Percentiles rank a stretch among this genome's conserved stretches.
These are phyloP conservation scores for Hypsibius dujardini DNA, from an alignment of 1,140 invertebrate species.

Conservation along the genomic window DNA sequence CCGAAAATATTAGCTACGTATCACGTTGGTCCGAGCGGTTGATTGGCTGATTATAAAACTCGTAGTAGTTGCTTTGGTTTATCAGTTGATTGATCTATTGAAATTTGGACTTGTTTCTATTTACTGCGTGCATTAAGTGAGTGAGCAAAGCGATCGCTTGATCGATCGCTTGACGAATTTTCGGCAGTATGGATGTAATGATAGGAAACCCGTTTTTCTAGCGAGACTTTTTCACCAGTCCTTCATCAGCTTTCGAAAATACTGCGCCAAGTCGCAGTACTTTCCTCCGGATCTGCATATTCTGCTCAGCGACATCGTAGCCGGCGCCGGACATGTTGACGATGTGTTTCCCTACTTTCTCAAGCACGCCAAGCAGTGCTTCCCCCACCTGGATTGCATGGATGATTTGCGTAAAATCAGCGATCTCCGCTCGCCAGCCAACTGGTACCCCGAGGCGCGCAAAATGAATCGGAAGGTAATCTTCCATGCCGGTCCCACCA, in stretches of 20 bases:
- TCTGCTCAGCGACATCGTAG: constrained; percentile 69
- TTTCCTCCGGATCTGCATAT: constrained; percentile 82
- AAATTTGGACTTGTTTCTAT: neutral
- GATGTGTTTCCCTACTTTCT: constrained; percentile 89
- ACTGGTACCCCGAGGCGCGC: constrained; percentile 85
- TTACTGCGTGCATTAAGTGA: too few species aligned
- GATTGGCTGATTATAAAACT: constrained; percentile 7
- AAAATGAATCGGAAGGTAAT: constrained; percentile 72
- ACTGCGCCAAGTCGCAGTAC: constrained; percentile 61
- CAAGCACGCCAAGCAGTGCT: constrained; percentile 69
- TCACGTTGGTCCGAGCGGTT: too few species aligned
- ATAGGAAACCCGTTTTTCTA: constrained; percentile 26
- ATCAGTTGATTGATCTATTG: too few species aligned
- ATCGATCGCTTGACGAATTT: too few species aligned
- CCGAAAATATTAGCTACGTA: too few species aligned
- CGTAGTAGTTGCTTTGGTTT: too few species aligned
- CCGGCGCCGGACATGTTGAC: constrained; percentile 46
- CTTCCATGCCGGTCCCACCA: constrained; percentile 94
- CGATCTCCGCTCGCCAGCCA: constrained; percentile 72
- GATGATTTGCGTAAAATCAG: constrained; percentile 91
- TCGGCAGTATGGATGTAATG: too few species aligned
- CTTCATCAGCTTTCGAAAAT: constrained; percentile 68
- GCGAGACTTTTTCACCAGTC: constrained; percentile 65
- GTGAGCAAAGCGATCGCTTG: too few species aligned
- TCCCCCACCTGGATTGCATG: constrained; percentile 91